A percentile compares a stretch with the other conserved stretches of the same genome.
phyloP scores from a whole-genome alignment of 2,797 vertebrate species.

The Diceros bicornis region DNA sequence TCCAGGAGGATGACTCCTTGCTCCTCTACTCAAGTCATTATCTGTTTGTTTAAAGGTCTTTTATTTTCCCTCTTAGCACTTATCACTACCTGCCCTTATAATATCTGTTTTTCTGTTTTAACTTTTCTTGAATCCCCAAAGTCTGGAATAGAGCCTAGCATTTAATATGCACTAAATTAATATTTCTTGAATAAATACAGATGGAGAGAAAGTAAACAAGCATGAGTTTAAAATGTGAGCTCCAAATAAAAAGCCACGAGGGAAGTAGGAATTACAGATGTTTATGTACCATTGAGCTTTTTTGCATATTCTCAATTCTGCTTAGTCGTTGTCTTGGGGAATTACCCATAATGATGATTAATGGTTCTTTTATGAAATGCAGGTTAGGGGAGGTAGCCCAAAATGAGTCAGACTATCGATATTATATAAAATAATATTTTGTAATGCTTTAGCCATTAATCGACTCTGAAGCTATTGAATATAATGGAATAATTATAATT shows the following conservation, averaged over 20 bases:
- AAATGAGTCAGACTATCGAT: background rate
- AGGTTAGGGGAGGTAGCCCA: background rate
- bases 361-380: background rate
- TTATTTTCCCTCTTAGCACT: background rate
- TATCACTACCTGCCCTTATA: background rate
- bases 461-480: background rate
- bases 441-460: background rate
- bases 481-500: background rate
- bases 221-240: background rate
- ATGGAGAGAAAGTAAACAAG: background rate
- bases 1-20: background rate
- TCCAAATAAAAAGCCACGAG: conserved; percentile 16
- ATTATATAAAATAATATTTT: background rate
- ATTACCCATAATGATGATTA: background rate
- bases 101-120: background rate
- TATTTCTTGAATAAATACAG: background rate
- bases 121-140: background rate
- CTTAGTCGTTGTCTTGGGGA: conserved; percentile 2
- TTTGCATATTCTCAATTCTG: background rate
- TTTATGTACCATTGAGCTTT: background rate
- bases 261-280: background rate
- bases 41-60: background rate
- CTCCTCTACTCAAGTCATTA: background rate
- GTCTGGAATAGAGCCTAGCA: background rate
- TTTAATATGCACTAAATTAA: background rate